These are phyloP conservation scores for Bombus picipes DNA, from an alignment of 1,140 invertebrate genomes.

Conservation along the genomic window DNA sequence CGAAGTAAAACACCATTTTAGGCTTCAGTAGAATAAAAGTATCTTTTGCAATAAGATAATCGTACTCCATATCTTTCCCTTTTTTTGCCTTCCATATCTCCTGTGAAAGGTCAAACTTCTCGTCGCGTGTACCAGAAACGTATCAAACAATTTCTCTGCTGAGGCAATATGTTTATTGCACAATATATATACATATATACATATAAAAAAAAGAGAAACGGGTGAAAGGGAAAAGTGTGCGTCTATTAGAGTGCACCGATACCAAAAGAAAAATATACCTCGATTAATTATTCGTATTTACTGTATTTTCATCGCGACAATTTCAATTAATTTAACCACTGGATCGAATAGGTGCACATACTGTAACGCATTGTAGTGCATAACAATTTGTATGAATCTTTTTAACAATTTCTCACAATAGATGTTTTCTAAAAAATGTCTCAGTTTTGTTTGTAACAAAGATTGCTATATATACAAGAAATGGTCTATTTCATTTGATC, in stretches of 20 bases:
- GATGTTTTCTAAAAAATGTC: neutral
- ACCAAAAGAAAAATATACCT: slow-evolving; percentile 48
- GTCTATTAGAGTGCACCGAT: slow-evolving; percentile 42
- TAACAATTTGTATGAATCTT: neutral
- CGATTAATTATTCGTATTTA: slow-evolving; percentile 23
- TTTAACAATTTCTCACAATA: neutral
- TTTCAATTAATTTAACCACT: slow-evolving; percentile 35
- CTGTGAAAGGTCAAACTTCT: no score
- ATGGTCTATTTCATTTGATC: neutral
- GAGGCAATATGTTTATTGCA: slow-evolving; percentile 63
- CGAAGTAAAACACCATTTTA: neutral
- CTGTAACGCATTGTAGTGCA: slow-evolving; percentile 24
- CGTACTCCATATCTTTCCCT: neutral
- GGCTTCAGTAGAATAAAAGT: neutral
- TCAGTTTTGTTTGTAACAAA: neutral
- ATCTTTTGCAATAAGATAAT: slow-evolving; percentile 10
- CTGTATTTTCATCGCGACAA: slow-evolving; percentile 40
- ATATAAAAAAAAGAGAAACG: neutral
- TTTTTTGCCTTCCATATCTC: neutral
- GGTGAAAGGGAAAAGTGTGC: slow-evolving; percentile 47
- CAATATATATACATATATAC: slow-evolving; percentile 28
- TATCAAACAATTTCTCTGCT: neutral
- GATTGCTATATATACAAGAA: neutral
- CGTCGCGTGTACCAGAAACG: no score
- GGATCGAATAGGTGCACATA: slow-evolving; percentile 16